These are phyloP conservation scores for Drosophila nr. perissopoda DNA, from an alignment of 2,888 invertebrate genomes.

Conservation along the genomic window DNA sequence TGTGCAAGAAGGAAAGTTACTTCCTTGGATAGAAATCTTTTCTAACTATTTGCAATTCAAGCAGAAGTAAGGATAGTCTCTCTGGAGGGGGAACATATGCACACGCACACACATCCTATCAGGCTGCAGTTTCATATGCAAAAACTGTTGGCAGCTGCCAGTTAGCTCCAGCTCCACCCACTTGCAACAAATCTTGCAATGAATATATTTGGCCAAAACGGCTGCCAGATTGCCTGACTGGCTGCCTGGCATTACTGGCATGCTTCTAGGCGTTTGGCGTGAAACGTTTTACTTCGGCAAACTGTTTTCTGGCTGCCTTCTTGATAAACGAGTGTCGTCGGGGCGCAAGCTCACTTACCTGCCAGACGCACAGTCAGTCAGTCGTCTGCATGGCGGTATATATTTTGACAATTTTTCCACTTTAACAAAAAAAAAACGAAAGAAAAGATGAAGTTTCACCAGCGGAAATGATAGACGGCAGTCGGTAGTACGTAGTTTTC, in stretches of 20 bases:
- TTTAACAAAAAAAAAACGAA: not conserved
- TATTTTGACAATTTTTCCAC: constrained; percentile 72
- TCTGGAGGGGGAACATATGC: not conserved
- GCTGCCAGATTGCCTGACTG: constrained; percentile 30
- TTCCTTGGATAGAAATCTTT: constrained; percentile 69
- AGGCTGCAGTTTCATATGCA: constrained; percentile 57
- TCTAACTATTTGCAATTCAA: constrained; percentile 84
- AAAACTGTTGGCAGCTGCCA: constrained; percentile 35
- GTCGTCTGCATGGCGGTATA: constrained; percentile 58
- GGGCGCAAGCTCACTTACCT: constrained; percentile 45
- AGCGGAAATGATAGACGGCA: constrained; percentile 82
- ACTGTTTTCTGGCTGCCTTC: constrained; percentile 28
- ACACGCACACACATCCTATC: constrained; percentile 33
- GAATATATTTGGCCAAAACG: constrained; percentile 81
- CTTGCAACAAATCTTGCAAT: constrained; percentile 82
- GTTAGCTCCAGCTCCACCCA: constrained; percentile 37
- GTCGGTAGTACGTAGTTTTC: constrained; percentile 73
- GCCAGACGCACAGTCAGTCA: constrained; percentile 21
- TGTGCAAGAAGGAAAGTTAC: constrained; percentile 41
- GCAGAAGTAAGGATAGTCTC: constrained; percentile 74
- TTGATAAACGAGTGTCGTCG: constrained; percentile 70
- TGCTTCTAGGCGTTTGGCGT: constrained; percentile 80
- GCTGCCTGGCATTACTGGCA: constrained; percentile 55
- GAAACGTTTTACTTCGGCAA: constrained; percentile 62
- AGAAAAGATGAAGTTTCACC: constrained; percentile 47